Evolutionary conservation across 1,140 invertebrate species (phyloP).

Genomic region (Philotrypesis tridentata): DNA sequence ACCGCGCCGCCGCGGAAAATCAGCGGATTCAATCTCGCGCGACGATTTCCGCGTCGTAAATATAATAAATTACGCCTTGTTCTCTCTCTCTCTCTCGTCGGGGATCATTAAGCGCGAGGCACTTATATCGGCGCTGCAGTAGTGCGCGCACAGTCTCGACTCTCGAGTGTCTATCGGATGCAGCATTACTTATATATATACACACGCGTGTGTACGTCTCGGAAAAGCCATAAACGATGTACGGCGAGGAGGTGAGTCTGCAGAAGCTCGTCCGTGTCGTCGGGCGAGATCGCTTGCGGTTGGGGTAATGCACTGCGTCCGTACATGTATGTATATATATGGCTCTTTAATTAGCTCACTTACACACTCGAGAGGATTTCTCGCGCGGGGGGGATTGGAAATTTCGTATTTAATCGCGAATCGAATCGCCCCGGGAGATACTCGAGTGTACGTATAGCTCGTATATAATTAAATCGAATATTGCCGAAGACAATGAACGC

Average conservation of each 20-base stretch:
- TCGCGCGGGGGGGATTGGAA: too few species aligned
- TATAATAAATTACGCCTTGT: conserved; percentile 12
- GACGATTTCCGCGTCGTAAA: conserved; percentile 23
- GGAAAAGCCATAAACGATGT: conserved; percentile 13
- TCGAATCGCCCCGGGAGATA: too few species aligned
- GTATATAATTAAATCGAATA: not conserved
- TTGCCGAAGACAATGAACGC: not conserved
- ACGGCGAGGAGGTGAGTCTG: not conserved
- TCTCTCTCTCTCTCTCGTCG: not conserved
- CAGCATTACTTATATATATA: not conserved
- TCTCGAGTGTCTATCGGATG: too few species aligned
- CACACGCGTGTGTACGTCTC: not conserved
- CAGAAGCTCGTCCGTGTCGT: not conserved
- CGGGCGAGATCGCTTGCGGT: too few species aligned
- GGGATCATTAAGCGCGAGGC: not conserved
- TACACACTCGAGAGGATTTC: too few species aligned
- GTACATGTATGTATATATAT: too few species aligned
- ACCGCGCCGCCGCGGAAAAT: not conserved
- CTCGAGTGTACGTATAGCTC: too few species aligned
- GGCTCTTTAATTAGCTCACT: too few species aligned
- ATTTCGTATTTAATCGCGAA: too few species aligned
- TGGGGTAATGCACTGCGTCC: too few species aligned
- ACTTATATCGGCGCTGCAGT: not conserved
- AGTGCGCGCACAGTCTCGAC: not conserved
- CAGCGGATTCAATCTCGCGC: not conserved